These are phyloP conservation scores for Semicossyphus pulcher DNA, from an alignment of 2,113 vertebrate species.

Conservation along the genomic window DNA sequence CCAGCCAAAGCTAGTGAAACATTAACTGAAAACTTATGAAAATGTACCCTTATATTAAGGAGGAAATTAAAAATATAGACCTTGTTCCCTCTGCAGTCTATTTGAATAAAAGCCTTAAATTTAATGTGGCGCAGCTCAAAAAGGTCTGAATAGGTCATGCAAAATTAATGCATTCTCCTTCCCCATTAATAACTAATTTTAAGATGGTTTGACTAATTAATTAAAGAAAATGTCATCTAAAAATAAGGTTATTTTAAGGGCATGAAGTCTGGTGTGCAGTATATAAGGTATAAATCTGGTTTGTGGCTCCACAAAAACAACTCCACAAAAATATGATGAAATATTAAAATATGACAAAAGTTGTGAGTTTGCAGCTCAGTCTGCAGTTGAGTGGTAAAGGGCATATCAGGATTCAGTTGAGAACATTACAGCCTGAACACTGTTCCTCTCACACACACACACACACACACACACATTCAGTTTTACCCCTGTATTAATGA, in stretches of 20 bases:
- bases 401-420: conserved; percentile 61
- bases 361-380: conserved; percentile 49
- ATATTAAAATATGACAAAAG: conserved; percentile 56
- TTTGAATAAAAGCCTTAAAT: background rate
- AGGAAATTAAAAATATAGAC: background rate
- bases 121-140: background rate
- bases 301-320: background rate
- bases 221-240: conserved; percentile 11
- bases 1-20: too few relatives aligned
- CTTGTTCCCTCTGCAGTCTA: background rate
- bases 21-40: too few relatives aligned
- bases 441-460: conserved; percentile 10
- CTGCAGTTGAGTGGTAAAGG: conserved; percentile 65
- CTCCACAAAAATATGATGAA: conserved; percentile 42
- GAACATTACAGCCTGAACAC: conserved; percentile 51
- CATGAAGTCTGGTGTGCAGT: background rate
- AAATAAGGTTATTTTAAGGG: conserved; percentile 24
- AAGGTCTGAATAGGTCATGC: conserved; percentile 3
- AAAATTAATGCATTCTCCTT: background rate
- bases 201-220: conserved; percentile 8
- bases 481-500: conserved; percentile 62
- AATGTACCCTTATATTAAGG: background rate
- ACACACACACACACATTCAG: conserved; percentile 21
- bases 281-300: background rate
- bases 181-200: conserved; percentile 32